Evolutionary conservation across 1,140 invertebrate genomes (phyloP).

Genomic region (Idris sp.): DNA sequence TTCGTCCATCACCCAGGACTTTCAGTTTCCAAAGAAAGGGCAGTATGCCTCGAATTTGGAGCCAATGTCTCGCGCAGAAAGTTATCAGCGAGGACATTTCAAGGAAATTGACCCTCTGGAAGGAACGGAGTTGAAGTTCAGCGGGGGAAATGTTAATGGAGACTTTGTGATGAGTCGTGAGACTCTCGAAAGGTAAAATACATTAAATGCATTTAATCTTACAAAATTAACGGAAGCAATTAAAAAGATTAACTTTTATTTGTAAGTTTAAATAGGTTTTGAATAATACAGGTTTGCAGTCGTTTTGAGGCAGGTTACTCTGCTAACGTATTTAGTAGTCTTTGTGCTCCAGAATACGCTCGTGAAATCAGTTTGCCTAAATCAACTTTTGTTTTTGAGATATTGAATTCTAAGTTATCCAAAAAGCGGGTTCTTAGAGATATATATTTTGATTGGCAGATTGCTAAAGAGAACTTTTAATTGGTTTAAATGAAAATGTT

Average conservation of each 20-base stretch:
- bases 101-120: conserved; percentile 74
- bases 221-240: no score
- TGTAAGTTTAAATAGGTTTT: conserved; percentile 1
- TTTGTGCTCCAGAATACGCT: no score
- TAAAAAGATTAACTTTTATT: neutral
- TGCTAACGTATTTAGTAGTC: no score
- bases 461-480: no score
- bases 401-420: no score
- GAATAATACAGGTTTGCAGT: neutral
- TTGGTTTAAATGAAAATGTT: no score
- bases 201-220: no score
- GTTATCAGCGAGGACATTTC: conserved; percentile 74
- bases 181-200: conserved; percentile 74
- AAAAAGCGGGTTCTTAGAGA: no score
- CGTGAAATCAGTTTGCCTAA: no score
- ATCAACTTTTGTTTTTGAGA: no score
- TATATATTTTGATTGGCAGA: no score
- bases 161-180: conserved; percentile 75
- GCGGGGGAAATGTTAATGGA: conserved; percentile 68
- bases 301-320: no score
- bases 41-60: conserved; percentile 70
- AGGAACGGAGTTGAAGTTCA: conserved; percentile 67
- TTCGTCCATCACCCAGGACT: conserved; percentile 69
- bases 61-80: conserved; percentile 72
- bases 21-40: conserved; percentile 72